Conservation (phyloP, 2,797 vertebrate genomes). For the Fratercula arctica region DNA sequence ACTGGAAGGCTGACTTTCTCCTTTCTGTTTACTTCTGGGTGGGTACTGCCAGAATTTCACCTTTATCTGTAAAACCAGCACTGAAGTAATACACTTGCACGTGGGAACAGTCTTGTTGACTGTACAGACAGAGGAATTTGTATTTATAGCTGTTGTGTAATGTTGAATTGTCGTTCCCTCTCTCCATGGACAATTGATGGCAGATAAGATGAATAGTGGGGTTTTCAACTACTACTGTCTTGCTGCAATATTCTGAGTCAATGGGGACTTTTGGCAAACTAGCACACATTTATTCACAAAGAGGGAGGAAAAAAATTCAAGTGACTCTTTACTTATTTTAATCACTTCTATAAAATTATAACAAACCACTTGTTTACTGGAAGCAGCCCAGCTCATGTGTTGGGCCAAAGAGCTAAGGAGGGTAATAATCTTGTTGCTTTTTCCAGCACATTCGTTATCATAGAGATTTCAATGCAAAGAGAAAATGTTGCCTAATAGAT, state of each 20-base stretch:
- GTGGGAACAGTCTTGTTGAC: not conserved
- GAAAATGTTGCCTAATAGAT: not conserved
- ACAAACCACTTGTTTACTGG: not conserved
- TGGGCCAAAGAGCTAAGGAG: not conserved
- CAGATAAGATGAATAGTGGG: not conserved
- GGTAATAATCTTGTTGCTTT: not conserved
- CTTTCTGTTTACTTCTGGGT: not conserved
- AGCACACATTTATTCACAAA: conserved; percentile 25
- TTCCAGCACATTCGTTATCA: not conserved
- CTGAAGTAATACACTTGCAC: not conserved
- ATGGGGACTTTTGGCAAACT: not conserved
- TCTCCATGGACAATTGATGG: not conserved
- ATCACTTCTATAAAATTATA: not conserved
- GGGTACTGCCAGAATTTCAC: not conserved
- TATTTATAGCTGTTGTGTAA: not conserved
- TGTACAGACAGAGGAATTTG: not conserved
- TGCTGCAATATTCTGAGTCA: not conserved
- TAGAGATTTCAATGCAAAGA: not conserved
- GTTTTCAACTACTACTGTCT: not conserved
- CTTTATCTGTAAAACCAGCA: not conserved
- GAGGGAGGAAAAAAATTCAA: not conserved
- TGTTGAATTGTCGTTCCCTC: not conserved
- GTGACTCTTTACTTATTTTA: not conserved
- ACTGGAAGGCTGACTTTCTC: not conserved
- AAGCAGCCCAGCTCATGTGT: not conserved